Conservation (phyloP, 2,888 invertebrate species). For the Acrobasis repandana region DNA sequence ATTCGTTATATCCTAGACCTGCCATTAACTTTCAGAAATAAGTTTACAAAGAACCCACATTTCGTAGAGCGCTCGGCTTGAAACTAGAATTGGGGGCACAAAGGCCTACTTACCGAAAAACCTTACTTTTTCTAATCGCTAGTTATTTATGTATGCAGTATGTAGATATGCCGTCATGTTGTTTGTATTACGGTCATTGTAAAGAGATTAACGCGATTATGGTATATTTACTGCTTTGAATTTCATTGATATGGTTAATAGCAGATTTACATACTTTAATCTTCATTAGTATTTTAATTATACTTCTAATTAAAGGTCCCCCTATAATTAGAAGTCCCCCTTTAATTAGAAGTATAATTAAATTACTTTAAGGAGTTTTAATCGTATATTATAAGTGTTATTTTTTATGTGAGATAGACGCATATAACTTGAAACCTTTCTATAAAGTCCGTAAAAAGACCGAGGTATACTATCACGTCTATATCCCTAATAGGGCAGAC, state of each 20-base stretch:
- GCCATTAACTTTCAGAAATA: background rate
- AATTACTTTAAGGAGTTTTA: too few relatives aligned
- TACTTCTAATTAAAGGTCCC: too few relatives aligned
- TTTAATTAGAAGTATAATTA: too few relatives aligned
- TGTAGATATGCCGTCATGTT: conserved; percentile 1
- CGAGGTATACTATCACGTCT: too few relatives aligned
- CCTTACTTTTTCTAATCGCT: conserved; percentile 3
- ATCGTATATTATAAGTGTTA: too few relatives aligned
- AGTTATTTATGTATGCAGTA: conserved; percentile 35
- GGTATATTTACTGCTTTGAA: background rate
- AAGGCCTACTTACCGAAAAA: conserved; percentile 28
- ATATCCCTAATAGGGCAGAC: too few relatives aligned
- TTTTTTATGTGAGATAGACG: too few relatives aligned
- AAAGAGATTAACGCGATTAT: background rate
- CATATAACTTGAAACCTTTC: too few relatives aligned
- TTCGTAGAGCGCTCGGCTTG: conserved; percentile 26
- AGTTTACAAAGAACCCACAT: background rate
- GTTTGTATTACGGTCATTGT: conserved; percentile 1
- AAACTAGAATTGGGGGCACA: conserved; percentile 26
- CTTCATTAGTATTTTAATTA: too few relatives aligned
- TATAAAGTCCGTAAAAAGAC: too few relatives aligned
- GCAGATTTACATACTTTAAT: background rate
- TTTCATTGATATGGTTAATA: background rate
- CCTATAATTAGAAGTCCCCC: too few relatives aligned
- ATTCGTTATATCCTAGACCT: background rate